Evolutionary conservation across 2,888 invertebrate species (phyloP), one percentile per base, ranked within the genome.

Genomic region (Dicyrtomina minuta): DNA sequence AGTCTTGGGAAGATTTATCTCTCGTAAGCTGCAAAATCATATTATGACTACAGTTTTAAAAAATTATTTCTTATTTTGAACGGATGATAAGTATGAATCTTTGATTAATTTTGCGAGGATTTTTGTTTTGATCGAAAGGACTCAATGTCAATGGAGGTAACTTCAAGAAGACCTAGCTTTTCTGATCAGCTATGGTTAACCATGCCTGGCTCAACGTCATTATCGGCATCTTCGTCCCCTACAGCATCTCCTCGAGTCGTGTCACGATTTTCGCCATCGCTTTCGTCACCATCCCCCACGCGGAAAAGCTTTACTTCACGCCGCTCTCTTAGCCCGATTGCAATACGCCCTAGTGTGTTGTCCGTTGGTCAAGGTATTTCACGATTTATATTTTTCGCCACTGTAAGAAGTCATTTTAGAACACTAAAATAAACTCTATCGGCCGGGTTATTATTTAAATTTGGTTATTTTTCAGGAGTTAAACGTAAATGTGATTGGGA

Each of bases 1-100:
- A 93, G 82, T 94, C 94, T 6, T 95, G 92, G 88, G 96, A 96
- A 82, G 95, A 95, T 83, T 86, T 96, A 43, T 90, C 90, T 8
- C 82, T 92, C 77, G 88, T 90, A 53, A 33, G 33, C 8, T 33
- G 33, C 4, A 33, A 33, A 33, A 33, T 33, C 33, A 33, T 33
- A n/a, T 17, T 33, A 39, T 39, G 17, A 43, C 2, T n/a, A 12
- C 13, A 12, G 13, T 43, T 43, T 43, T 15, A 10, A 43, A 43
- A 43, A 13, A 43, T 15, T 43, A 13, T 43, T 15, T 43, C 13
- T 12, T 76, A 80, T 80, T n/a, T 39, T 44, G 15, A 15, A 62
- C 27, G 39, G 22, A 8, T 66, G 44, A n/a, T n/a, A n/a, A n/a
- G n/a, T n/a, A n/a, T n/a, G n/a, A n/a, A n/a, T n/a, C n/a, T n/a